A percentile compares a stretch with the other conserved stretches of the same genome.
Evolutionary conservation across 2,797 vertebrate genomes (phyloP).

Genomic region (Sarcophilus harrisii): DNA sequence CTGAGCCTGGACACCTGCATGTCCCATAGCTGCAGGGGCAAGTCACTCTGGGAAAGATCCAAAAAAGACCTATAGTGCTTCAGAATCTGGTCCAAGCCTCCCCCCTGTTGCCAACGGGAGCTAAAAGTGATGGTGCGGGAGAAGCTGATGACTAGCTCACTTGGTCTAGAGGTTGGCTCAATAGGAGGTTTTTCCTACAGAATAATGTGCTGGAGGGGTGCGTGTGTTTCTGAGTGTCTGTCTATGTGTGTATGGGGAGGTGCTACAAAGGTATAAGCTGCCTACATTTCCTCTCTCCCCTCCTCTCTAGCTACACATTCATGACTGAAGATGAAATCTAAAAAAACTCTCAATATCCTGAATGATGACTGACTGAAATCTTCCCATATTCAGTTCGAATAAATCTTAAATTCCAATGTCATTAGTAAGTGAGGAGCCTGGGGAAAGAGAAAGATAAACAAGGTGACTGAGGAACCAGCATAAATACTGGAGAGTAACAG

Average conservation of each 20-base stretch:
- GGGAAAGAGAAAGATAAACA: rapidly evolving
- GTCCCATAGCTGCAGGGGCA: not conserved
- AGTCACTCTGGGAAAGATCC: not conserved
- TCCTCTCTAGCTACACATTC: not conserved
- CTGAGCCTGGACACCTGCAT: not conserved
- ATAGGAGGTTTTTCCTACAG: not conserved
- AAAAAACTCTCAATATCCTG: not conserved
- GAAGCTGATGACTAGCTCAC: not conserved
- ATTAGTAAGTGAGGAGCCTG: not conserved
- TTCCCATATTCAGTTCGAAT: not conserved
- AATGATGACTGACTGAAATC: not conserved
- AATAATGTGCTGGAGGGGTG: not conserved
- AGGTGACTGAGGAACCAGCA: rapidly evolving
- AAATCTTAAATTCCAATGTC: not conserved
- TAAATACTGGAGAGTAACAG: conserved; percentile 30
- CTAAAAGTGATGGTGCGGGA: not conserved
- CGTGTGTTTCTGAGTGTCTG: not conserved
- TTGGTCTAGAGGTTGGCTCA: not conserved
- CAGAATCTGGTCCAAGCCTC: not conserved
- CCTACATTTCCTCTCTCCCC: not conserved
- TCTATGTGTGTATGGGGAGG: not conserved
- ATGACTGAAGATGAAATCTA: not conserved
- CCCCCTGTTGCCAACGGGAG: not conserved
- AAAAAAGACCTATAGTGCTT: not conserved
- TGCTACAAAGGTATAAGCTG: not conserved